Base-by-base conservation (phyloP, 2,797 vertebrate species). In the Glossophaga mutica region DNA sequence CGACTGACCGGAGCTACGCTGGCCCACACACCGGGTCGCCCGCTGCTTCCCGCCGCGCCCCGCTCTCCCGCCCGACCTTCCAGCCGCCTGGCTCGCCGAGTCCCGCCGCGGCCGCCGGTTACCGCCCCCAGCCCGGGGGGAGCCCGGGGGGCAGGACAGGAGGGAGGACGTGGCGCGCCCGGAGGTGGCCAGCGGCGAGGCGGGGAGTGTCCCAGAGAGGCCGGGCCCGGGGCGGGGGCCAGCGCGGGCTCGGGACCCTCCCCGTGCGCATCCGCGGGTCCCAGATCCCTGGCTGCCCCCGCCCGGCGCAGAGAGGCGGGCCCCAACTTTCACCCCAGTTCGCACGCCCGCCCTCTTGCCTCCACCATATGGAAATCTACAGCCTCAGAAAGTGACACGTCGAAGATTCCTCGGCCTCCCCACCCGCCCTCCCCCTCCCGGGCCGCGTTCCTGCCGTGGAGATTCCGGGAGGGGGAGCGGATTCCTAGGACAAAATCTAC, bases 301-400 rank as follows among this genome's bases (percentile, higher is more conserved):
- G 50, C 78, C 65, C 18, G 74, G 42, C 50, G 78, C 59, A 24
- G 65, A 81, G 42, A 82, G 87, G 92, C 79, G 39, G 92, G 92
- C 91, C 92, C 89, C 55, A 39, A 78, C 73, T 91, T n/a, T 16
- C 93, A 71, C 76, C 79, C 90, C 55, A 11, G 94, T 95, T 59
- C 46, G 92, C 92, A 55, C 90, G 91, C 79, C 70, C 81, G 46
- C 92, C 96, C 90, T 62, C 96, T 94, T 59, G 90, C 94, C 92
- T 87, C 73, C 96, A 86, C 95, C 97, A 88, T 83, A 94, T 95
- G 97, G 97, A 97, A 97, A 97, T 87, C 96, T 97, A 95, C 96
- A 85, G 94, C 81, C 94, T 86, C 97, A 14, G 87, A 96, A 98
- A 97, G 97, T 98, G 97, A 97, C 97, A 98, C 97, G 97, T 98